A percentile compares a stretch with the other conserved stretches of the same genome.
Evolutionary conservation across 2,113 vertebrate species (phyloP).

Genomic region (Eudorcas thomsonii): DNA sequence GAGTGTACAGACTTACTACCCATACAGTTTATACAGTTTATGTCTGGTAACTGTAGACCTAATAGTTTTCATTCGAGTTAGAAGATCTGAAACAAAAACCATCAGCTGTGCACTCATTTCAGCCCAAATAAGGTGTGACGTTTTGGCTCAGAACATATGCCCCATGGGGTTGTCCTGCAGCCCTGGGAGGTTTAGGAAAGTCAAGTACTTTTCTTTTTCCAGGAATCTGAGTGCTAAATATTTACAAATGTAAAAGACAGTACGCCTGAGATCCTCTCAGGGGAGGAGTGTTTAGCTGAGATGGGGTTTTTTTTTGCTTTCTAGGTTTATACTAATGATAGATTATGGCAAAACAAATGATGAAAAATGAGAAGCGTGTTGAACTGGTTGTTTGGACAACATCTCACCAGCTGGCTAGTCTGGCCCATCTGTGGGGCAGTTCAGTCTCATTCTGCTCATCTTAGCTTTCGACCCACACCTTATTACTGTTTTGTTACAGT

Average conservation of each 20-base stretch:
- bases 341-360: background rate
- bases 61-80: background rate
- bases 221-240: constrained; percentile 24
- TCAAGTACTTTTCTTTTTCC: background rate
- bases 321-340: background rate
- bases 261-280: background rate
- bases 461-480: fast-evolving
- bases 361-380: background rate
- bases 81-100: constrained; percentile 54
- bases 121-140: constrained; percentile 41
- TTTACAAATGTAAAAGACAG: constrained; percentile 10
- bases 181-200: background rate
- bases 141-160: background rate
- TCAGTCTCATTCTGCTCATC: fast-evolving
- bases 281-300: background rate
- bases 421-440: background rate
- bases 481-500: fast-evolving
- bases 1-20: background rate
- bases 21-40: background rate
- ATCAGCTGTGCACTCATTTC: constrained; percentile 35
- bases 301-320: background rate
- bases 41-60: background rate
- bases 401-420: background rate
- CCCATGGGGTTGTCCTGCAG: background rate
- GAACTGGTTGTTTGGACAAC: background rate